Evolutionary conservation across 2,888 invertebrate genomes (phyloP).

Genomic region (Drosophila paranaensis): DNA sequence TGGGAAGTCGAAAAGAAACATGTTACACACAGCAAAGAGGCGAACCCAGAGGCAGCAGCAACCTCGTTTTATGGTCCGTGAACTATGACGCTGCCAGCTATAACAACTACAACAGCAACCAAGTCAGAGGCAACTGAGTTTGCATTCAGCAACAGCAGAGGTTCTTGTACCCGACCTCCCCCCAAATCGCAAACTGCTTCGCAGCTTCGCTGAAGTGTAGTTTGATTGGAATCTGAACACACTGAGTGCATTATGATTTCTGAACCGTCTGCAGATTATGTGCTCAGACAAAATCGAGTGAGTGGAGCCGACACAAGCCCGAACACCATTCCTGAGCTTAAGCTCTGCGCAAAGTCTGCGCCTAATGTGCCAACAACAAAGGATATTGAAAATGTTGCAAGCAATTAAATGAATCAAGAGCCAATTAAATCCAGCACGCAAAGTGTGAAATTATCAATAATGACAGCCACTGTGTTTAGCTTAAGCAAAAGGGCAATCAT

Average conservation of each 20-base stretch:
- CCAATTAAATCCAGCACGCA: constrained; percentile 8
- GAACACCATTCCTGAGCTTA: constrained; percentile 8
- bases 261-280: constrained; percentile 47
- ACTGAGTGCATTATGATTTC: constrained; percentile 71
- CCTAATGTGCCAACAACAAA: background rate
- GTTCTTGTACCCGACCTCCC: constrained; percentile 28
- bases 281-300: constrained; percentile 40
- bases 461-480: background rate
- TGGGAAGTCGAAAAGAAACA: constrained; percentile 67
- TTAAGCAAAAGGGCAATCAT: background rate
- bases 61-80: constrained; percentile 83
- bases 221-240: constrained; percentile 62
- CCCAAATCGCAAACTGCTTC: background rate
- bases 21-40: constrained; percentile 47
- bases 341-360: constrained; percentile 7
- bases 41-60: constrained; percentile 56
- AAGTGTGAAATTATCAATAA: constrained; percentile 8
- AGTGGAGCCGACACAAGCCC: constrained; percentile 35
- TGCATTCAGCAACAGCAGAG: constrained; percentile 34
- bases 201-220: constrained; percentile 48
- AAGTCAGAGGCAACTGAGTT: constrained; percentile 36
- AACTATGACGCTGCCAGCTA: constrained; percentile 51
- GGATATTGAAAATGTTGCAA: constrained; percentile 8
- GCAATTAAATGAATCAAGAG: constrained; percentile 10
- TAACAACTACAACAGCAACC: constrained; percentile 5